Base-by-base conservation (phyloP, 1,140 invertebrate species). In the Pissodes strobi region DNA sequence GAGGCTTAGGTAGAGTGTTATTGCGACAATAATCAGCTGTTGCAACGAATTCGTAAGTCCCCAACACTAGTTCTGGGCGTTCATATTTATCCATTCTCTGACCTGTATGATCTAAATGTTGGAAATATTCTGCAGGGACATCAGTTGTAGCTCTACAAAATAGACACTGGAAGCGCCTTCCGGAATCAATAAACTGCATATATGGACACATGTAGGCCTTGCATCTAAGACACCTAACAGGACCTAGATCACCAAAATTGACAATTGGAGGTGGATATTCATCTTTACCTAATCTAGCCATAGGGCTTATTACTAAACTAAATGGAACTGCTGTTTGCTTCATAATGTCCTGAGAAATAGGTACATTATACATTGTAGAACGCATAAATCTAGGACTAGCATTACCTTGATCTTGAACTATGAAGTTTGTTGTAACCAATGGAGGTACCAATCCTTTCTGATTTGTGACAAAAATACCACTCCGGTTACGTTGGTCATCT, bases 201-300 rank as follows among this genome's bases (percentile, higher is more conserved):
- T 90, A 94, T 1, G 97, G 95, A 78, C 92, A 96, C 92, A 99
- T 99, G 79, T 99, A 99, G 0, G 97, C 97, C 82, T 99, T 99
- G 81, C 98, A 99, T 46, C 98, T 85, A 66, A 91, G 87, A 79
- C 98, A 99, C 23, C 98, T 41, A 25, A 99, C 92, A 10, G 97
- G 97, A 8, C 97, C 97, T 71, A 93, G 81, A 37, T 91, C 90
- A 12, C 95, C 95, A 74, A 97, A 90, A 79, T 97, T 90, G 13
- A 96, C 87, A 45, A 97, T 85, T 0, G 93, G 92, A 6, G 92
- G 91, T 53, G 88, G 84, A 66, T 84, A 84, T 78, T 96, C 92
- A 5, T 84, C 83, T 43, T 87, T 86, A 15, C 83, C 80, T 0
- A 86, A 80, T 71, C 87, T 85, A 10, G 96, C 95, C 86, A 98